Percentiles rank a stretch among this genome's conserved stretches.
These are phyloP conservation scores for Zoanthus gigantus DNA, from an alignment of 92 coral and sea anemone species.

Conservation along the genomic window DNA sequence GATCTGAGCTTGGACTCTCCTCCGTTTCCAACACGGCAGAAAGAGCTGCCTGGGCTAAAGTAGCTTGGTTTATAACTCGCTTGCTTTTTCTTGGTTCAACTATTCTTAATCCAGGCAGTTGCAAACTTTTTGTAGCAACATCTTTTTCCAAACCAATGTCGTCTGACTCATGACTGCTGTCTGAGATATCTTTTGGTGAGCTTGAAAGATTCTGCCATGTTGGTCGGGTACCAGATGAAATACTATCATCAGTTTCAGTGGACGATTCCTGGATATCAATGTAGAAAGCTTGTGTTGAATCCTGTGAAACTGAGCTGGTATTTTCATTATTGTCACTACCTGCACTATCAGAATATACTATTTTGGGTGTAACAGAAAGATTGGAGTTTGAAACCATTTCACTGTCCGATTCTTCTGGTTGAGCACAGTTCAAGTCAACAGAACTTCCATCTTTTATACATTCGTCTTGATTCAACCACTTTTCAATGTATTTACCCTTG, in stretches of 20 bases:
- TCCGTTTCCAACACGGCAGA: slow-evolving; percentile 91
- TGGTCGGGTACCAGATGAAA: background rate
- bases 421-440: slow-evolving; percentile 34
- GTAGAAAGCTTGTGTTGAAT: slow-evolving; percentile 45
- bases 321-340: slow-evolving; percentile 60
- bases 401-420: slow-evolving; percentile 31
- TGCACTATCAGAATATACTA: slow-evolving; percentile 70
- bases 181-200: slow-evolving; percentile 39
- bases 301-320: slow-evolving; percentile 46
- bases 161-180: slow-evolving; percentile 42
- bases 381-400: background rate
- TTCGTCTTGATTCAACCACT: slow-evolving; percentile 47
- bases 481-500: slow-evolving; percentile 69
- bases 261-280: slow-evolving; percentile 49
- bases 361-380: slow-evolving; percentile 35
- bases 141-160: slow-evolving; percentile 30
- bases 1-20: slow-evolving; percentile 72
- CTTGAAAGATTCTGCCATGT: slow-evolving; percentile 51
- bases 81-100: slow-evolving; percentile 61
- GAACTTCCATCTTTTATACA: slow-evolving; percentile 1
- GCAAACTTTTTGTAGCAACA: slow-evolving; percentile 50
- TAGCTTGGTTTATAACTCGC: slow-evolving; percentile 74
- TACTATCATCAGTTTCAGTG: slow-evolving; percentile 1
- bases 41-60: slow-evolving; percentile 92
- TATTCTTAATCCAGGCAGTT: slow-evolving; percentile 50